Evolutionary conservation across 1,140 invertebrate genomes (phyloP).

Genomic region (Triops cancriformis): DNA sequence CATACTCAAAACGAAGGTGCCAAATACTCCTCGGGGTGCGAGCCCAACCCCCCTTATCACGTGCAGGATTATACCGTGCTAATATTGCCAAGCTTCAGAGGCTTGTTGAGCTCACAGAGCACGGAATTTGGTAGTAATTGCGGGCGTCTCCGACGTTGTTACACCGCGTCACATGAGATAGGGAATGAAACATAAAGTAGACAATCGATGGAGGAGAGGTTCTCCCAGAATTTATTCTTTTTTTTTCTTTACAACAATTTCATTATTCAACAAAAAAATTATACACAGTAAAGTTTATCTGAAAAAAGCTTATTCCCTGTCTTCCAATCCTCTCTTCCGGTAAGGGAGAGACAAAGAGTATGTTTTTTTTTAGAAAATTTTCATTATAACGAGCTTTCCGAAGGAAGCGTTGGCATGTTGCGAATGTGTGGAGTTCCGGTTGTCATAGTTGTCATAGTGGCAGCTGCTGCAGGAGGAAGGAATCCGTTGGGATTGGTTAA

Average conservation of each 20-base stretch:
- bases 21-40: neutral
- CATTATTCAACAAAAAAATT: neutral
- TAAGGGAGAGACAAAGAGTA: neutral
- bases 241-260: too few relatives aligned
- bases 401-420: constrained; percentile 12
- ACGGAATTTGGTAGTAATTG: constrained; percentile 6
- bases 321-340: neutral
- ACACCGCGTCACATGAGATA: neutral
- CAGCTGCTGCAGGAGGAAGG: neutral
- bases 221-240: neutral
- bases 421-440: constrained; percentile 9
- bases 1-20: neutral
- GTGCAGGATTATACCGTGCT: neutral
- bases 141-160: neutral
- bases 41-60: neutral
- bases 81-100: neutral
- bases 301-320: neutral
- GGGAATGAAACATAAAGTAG: neutral
- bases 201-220: neutral
- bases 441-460: constrained; percentile 13
- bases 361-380: neutral
- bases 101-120: constrained; percentile 3
- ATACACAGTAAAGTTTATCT: neutral
- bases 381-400: neutral
- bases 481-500: neutral